Evolutionary conservation across 1,140 invertebrate genomes (phyloP).

Genomic region (Eufriesea mexicana): DNA sequence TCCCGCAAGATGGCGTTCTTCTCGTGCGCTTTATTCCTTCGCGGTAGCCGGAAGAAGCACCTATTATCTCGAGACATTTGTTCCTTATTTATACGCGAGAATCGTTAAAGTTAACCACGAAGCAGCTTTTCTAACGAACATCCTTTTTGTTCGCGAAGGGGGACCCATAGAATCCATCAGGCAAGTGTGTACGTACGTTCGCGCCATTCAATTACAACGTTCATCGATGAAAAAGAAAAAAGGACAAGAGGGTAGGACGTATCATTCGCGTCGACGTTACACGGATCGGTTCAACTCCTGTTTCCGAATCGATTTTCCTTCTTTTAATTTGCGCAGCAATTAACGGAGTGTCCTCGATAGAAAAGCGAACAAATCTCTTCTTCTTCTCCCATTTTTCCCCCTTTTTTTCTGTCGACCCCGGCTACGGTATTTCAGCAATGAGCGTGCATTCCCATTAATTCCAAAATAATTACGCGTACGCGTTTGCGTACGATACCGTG

Average conservation of each 20-base stretch:
- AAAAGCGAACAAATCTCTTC: conserved; percentile 18
- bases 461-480: conserved; percentile 66
- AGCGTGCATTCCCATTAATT: conserved; percentile 56
- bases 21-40: not conserved
- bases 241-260: not conserved
- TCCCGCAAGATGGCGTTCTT: not conserved
- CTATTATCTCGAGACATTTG: not conserved
- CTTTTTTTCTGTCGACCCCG: conserved; percentile 24
- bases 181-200: not conserved
- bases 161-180: conserved; percentile 6
- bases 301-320: conserved; percentile 4
- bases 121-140: not conserved
- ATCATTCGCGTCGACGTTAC: not conserved
- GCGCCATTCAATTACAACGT: not conserved
- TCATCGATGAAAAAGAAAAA: not conserved
- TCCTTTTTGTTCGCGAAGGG: not conserved
- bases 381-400: not conserved
- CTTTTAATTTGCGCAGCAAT: conserved; percentile 54
- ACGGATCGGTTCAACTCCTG: conserved; percentile 20
- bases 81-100: not conserved
- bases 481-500: conserved; percentile 55
- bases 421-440: conserved; percentile 50
- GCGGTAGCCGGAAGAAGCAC: not conserved
- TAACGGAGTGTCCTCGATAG: conserved; percentile 36
- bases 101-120: not conserved